Evolutionary conservation across 2,797 vertebrate species (phyloP), one percentile per base, ranked within the genome.

Genomic region (Pyrrhura leucotis): DNA sequence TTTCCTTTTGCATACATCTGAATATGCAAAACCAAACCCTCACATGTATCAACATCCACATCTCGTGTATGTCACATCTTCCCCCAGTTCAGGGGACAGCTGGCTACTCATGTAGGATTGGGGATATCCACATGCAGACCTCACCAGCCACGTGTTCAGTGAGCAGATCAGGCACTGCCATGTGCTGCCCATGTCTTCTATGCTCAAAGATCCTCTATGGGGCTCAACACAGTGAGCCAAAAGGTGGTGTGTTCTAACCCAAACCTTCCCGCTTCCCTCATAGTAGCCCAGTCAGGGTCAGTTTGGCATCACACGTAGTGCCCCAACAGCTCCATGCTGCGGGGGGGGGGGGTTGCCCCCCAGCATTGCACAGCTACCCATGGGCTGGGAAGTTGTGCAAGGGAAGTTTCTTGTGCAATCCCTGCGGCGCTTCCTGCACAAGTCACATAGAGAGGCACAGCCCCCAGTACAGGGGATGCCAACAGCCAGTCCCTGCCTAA

Each of bases 101-200:
- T 23, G 18, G 28, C 31, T 65, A 3, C 19, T 63, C 5, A 0
- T 2, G 5, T 0, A 65, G 72, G 62, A 75, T 0, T 50, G 44
- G 4, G 35, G 19, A 44, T 54, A 31, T 8, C 54, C 14, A 2
- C 23, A 19, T 0, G 10, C 28, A 63, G 51, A 72, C 31, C 17
- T 5, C 40, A 31, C 23, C 37, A 56, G 45, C 37, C 45, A n/a
- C 42, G 7, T 0, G 1, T 17, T 59, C 8, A 1, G 14, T 1
- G 37, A 35, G 63, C 28, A 54, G 12, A 31, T 37, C 47, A 10
- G 28, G 13, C 26, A 9, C 37, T 20, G 23, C 1, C 39, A 9
- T 0, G 1, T 2, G 2, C 31, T 37, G 63, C 17, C 47, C 0
- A 0, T 2, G 6, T 29, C 28, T 66, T 31, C 7, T 22, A 8